phyloP scores from a whole-genome alignment of 2,113 vertebrate species.

The Channa argus region DNA sequence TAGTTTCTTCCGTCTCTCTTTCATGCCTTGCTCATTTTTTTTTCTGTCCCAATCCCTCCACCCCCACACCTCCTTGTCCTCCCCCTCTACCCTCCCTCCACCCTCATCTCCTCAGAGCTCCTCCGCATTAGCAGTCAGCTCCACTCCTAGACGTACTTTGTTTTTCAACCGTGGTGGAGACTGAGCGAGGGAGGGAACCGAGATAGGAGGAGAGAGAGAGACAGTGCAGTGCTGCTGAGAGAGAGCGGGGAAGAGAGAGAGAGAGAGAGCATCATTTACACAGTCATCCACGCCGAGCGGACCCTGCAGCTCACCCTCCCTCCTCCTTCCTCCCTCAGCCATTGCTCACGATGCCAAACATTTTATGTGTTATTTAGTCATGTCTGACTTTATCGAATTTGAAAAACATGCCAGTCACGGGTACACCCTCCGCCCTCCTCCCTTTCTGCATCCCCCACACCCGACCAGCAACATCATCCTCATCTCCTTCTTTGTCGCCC shows the following conservation, averaged over 20 bases:
- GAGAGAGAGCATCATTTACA: slow-evolving; percentile 76
- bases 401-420: slow-evolving; percentile 80
- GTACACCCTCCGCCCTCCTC: slow-evolving; percentile 9
- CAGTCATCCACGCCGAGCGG: slow-evolving; percentile 57
- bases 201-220: slow-evolving; percentile 41
- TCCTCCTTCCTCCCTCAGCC: slow-evolving; percentile 36
- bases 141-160: slow-evolving; percentile 80
- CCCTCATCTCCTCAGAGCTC: slow-evolving; percentile 70
- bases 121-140: slow-evolving; percentile 82
- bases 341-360: slow-evolving; percentile 75
- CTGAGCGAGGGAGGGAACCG: slow-evolving; percentile 49
- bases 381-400: slow-evolving; percentile 83
- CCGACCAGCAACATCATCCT: slow-evolving; percentile 33
- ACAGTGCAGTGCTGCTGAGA: slow-evolving; percentile 32
- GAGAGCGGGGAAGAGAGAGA: slow-evolving; percentile 25
- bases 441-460: background rate
- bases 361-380: slow-evolving; percentile 83
- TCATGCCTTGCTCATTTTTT: slow-evolving; percentile 61
- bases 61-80: background rate
- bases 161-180: slow-evolving; percentile 77
- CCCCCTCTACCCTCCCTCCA: background rate
- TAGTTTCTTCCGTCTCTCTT: slow-evolving; percentile 48
- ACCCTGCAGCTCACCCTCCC: slow-evolving; percentile 54
- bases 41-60: slow-evolving; percentile 57
- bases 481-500: slow-evolving; percentile 1